A percentile compares a stretch with the other conserved stretches of the same genome.
These are phyloP conservation scores for Fregata magnificens DNA, from an alignment of 2,113 vertebrate species.

Conservation along the genomic window DNA sequence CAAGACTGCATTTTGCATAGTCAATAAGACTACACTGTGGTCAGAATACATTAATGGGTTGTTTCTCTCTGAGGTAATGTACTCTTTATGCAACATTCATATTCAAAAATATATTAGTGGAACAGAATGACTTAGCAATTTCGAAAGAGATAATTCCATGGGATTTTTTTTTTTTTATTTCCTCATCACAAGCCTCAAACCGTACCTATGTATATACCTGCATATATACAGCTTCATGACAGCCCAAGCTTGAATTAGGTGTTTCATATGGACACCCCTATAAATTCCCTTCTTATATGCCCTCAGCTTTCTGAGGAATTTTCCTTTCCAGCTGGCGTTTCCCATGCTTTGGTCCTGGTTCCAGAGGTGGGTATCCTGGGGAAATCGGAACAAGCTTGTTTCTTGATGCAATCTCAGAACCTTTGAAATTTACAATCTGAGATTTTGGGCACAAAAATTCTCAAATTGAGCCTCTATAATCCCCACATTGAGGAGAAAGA, in stretches of 20 bases:
- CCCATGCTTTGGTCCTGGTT: background rate
- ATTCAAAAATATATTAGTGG: background rate
- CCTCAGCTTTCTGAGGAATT: background rate
- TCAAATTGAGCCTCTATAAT: background rate
- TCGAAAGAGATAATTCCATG: background rate
- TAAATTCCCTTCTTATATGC: background rate
- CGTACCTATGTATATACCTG: background rate
- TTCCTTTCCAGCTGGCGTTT: background rate
- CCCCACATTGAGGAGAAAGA: background rate
- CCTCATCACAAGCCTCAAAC: background rate
- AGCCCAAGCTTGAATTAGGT: background rate
- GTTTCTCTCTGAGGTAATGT: background rate
- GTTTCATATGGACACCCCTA: background rate
- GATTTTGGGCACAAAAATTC: background rate
- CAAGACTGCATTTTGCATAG: background rate
- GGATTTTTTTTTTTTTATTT: background rate
- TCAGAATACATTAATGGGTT: background rate
- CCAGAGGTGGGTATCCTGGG: background rate
- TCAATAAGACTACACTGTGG: background rate
- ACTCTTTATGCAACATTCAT: background rate
- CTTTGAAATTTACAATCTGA: background rate
- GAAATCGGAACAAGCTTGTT: background rate
- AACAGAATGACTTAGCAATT: background rate
- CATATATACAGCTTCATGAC: background rate
- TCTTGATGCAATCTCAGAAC: background rate